Evolutionary conservation across 2,888 invertebrate species (phyloP), one percentile per base, ranked within the genome.

Genomic region (Rhagonycha lutea): DNA sequence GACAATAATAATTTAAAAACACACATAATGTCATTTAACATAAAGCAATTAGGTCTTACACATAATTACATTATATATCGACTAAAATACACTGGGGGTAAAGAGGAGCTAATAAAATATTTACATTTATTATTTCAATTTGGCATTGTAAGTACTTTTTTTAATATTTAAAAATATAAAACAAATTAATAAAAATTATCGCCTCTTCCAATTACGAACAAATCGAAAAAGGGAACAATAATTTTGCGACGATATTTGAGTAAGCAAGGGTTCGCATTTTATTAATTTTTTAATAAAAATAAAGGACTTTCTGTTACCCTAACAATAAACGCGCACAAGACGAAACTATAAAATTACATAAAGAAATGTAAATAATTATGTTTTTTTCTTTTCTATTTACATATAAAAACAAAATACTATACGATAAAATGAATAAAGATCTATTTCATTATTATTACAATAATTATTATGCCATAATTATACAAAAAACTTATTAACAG

Each of bases 141-240:
- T 77, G 75, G 77, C 77, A 75, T 77, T 77, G 77, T 77, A 77
- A 77, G 77, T 77, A 77, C 77, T 73, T 75, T 65, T 63, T 65
- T 65, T 24, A 23, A 65, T 24, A 60, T n/a, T 62, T 23, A 60
- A 32, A 24, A 69, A 61, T 14, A 24, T 60, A 76, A 29, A 72
- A 67, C 68, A 68, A 71, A 69, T 65, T 18, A 24, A 24, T 65
- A 65, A 5, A 23, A 65, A 65, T 24, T 24, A 24, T 65, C 26
- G 9, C 63, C 26, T 26, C 63, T 65, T 26, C 63, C 63, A 74
- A 72, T 60, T 4, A 60, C 18, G 18, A 18, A 18, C 61, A 32
- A 61, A 65, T 71, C 24, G 32, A 32, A 71, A 61, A 71, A 71
- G 29, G 47, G 10, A 28, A 9, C 62, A 32, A 26, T 8, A 32